Evolutionary conservation across 2,888 invertebrate species (phyloP).

Genomic region (Lasioglossum figueresi): DNA sequence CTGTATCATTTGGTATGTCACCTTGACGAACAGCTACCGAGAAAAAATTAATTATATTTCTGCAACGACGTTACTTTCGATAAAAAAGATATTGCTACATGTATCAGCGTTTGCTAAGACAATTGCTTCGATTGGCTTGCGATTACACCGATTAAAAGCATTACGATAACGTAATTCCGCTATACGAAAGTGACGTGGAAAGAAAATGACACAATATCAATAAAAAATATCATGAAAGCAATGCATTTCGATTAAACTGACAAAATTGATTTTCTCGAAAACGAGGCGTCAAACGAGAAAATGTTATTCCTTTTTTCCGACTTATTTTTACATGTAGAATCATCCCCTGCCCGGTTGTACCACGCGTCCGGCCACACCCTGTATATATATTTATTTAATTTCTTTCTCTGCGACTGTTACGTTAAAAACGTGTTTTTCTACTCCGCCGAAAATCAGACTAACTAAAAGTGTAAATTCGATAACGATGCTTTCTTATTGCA

Average conservation of each 20-base stretch:
- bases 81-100: constrained; percentile 13
- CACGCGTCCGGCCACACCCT: no score
- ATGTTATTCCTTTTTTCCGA: no score
- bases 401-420: no score
- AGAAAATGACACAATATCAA: not conserved
- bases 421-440: no score
- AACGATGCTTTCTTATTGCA: not conserved
- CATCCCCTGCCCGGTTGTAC: no score
- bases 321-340: no score
- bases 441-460: not conserved
- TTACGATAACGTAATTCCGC: not conserved
- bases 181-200: not conserved
- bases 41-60: not conserved
- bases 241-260: not conserved
- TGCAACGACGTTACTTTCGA: not conserved
- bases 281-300: no score
- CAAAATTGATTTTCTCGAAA: no score
- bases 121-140: not conserved
- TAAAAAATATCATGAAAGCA: not conserved
- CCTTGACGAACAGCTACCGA: not conserved
- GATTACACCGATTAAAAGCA: constrained; percentile 17
- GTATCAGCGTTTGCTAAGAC: not conserved
- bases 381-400: no score
- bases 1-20: not conserved
- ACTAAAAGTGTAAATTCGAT: not conserved